phyloP scores from a whole-genome alignment of 2,888 invertebrate species.

The Ectemnius cavifrons region DNA sequence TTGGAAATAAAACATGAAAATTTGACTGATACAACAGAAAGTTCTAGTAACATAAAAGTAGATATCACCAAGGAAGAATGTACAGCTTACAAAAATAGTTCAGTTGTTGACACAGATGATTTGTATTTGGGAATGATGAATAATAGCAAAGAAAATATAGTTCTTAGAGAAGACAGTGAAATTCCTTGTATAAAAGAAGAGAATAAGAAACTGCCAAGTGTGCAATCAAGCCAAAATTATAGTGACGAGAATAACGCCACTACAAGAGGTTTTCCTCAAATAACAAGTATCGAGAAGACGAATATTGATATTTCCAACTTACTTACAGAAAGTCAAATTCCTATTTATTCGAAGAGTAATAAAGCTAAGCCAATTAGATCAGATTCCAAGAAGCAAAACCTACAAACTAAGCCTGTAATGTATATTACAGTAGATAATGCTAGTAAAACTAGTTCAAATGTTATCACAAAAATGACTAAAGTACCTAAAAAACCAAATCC shows the following conservation, averaged over 20 bases:
- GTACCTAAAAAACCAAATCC: too few species aligned
- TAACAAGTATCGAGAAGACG: conserved; percentile 35
- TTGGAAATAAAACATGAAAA: background rate
- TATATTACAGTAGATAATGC: too few species aligned
- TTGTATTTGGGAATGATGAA: background rate
- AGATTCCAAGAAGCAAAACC: too few species aligned
- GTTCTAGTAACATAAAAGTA: background rate
- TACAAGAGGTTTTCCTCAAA: conserved; percentile 18
- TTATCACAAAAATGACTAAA: too few species aligned
- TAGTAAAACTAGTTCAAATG: too few species aligned
- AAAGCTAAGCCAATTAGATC: background rate
- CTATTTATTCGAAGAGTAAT: background rate
- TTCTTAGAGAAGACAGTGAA: background rate
- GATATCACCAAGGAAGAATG: background rate
- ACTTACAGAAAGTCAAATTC: background rate
- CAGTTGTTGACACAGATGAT: background rate
- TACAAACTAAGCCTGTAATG: too few species aligned
- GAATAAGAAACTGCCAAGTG: background rate
- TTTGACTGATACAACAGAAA: conserved; percentile 2
- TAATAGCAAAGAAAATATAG: background rate
- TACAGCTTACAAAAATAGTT: background rate
- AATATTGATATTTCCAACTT: conserved; percentile 32
- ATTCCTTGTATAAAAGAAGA: background rate
- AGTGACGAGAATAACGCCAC: background rate
- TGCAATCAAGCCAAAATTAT: too few species aligned